phyloP scores from a whole-genome alignment of 2,888 invertebrate genomes.

The Hyles lineata region DNA sequence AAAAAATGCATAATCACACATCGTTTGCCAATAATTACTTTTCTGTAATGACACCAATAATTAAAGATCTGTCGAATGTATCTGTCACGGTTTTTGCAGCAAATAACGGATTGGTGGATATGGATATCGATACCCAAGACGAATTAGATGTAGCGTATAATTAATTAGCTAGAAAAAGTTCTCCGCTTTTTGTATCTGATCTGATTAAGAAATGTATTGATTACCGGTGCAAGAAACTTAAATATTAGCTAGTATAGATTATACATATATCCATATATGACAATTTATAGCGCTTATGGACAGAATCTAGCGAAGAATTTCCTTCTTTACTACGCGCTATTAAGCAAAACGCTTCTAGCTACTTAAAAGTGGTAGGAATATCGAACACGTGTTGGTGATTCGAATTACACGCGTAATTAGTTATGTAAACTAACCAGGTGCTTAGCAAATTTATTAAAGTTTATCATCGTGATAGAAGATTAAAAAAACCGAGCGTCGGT shows the following conservation, averaged over 20 bases:
- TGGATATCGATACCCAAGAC: not conserved
- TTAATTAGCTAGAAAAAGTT: not conserved
- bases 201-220: slow-evolving; percentile 1
- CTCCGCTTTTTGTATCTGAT: not conserved
- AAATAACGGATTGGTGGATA: not conserved
- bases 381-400: too few relatives aligned
- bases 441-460: not conserved
- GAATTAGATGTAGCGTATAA: slow-evolving; percentile 13
- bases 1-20: not conserved
- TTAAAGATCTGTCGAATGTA: not conserved
- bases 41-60: not conserved
- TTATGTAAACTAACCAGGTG: not conserved
- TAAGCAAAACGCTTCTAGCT: too few relatives aligned
- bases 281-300: too few relatives aligned
- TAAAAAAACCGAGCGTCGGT: not conserved
- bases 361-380: too few relatives aligned
- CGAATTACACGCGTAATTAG: not conserved
- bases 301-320: too few relatives aligned
- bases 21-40: not conserved
- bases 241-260: not conserved
- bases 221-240: not conserved
- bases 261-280: not conserved
- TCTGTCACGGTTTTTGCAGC: not conserved
- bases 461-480: not conserved
- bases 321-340: too few relatives aligned